Evolutionary conservation across 2,888 invertebrate species (phyloP).

Genomic region (Belgica antarctica): DNA sequence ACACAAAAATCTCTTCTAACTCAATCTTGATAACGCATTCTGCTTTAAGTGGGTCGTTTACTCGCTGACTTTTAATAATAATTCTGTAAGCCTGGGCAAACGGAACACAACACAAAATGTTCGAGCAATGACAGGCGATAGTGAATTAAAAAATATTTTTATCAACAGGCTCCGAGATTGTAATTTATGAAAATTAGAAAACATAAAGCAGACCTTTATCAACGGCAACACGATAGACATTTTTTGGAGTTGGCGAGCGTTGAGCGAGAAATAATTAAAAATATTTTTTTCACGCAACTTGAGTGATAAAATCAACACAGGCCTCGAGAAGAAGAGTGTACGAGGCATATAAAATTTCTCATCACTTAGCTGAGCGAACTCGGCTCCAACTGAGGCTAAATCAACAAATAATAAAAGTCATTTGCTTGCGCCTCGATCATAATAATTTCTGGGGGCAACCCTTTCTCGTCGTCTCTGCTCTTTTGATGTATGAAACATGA

Average conservation of each 20-base stretch:
- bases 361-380: not conserved
- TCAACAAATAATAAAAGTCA: conserved; percentile 4
- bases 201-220: conserved; percentile 15
- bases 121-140: not conserved
- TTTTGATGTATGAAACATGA: not conserved
- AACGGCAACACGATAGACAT: not conserved
- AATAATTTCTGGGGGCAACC: not conserved
- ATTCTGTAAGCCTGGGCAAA: too few species aligned
- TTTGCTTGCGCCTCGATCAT: not conserved
- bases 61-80: not conserved
- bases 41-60: conserved; percentile 17
- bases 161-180: conserved; percentile 1
- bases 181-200: conserved; percentile 40
- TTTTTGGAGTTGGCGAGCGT: not conserved
- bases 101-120: not conserved
- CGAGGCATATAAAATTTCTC: not conserved
- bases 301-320: conserved; percentile 7
- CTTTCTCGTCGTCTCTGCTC: not conserved
- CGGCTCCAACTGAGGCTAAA: not conserved
- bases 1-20: not conserved
- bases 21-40: conserved; percentile 23
- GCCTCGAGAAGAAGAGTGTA: not conserved
- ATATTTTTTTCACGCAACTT: not conserved
- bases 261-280: not conserved
- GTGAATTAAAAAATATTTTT: not conserved